Conservation (phyloP, 2,797 vertebrate genomes). For the Gambusia yucatana region DNA sequence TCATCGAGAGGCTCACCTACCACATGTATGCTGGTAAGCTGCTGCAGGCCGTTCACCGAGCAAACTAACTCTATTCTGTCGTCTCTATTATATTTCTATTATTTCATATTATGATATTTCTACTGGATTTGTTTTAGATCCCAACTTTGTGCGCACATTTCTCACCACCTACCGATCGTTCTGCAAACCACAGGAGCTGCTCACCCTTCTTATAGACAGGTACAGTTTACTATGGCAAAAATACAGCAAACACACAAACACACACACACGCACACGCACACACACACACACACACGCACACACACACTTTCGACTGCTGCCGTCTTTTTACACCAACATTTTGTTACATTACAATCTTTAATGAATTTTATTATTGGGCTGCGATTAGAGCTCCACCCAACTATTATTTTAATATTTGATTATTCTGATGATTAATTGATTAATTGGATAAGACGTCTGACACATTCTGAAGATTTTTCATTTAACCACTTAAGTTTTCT, state of each 20-base stretch:
- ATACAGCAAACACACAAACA: background rate
- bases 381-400: no score
- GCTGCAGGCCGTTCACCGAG: background rate
- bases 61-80: background rate
- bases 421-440: no score
- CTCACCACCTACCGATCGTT: slow-evolving; percentile 98
- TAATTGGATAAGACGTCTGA: no score
- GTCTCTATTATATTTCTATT: background rate
- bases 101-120: no score
- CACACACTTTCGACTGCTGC: background rate
- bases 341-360: background rate
- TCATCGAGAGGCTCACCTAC: slow-evolving; percentile 97
- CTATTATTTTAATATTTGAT: no score
- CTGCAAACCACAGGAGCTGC: slow-evolving; percentile 95
- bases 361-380: background rate
- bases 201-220: slow-evolving; percentile 93
- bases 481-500: no score
- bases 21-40: slow-evolving; percentile 98
- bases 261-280: no score
- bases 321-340: background rate
- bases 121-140: slow-evolving; percentile 81
- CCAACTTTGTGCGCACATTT: slow-evolving; percentile 98
- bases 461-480: no score
- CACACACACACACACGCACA: no score
- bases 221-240: slow-evolving; percentile 49